Evolutionary conservation across 2,797 vertebrate species (phyloP), one percentile per base, ranked within the genome.

Genomic region (Mormyrus hasselquistii): DNA sequence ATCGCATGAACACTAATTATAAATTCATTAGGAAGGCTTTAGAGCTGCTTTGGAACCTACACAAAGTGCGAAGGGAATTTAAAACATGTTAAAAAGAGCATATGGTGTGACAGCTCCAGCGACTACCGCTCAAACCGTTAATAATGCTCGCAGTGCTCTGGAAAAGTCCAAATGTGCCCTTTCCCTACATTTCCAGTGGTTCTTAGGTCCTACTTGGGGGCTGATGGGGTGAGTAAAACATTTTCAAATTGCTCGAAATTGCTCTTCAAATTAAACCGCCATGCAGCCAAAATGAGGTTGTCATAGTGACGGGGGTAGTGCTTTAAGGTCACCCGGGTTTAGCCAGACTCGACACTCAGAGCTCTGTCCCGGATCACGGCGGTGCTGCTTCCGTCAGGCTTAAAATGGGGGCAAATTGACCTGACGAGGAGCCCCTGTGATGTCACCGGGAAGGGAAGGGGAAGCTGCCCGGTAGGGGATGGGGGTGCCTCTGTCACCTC

Each of bases 1-100:
- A 91, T 91, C 89, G 90, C 88, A 92, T 88, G 90, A 91, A 91
- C 89, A 90, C 89, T 90, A 91, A 92, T 91, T 91, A 90, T 89
- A 62, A 89, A 89, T 91, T 92, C 91, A 90, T 91, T 93, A 90
- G 49, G 83, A 69, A 50, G 53, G 85, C n/a, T 89, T 89, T 87
- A 7, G 52, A 59, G 69, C 38, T n/a, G 87, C 44, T 69, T 76
- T 62, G 59, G 65, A 57, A 59, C 22, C 76, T 16, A 79, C 25
- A 9, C 65, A 59, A 87, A 62, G 52, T 79, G 69, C 84, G 73
- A 8, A 9, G 62, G 16, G 38, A 76, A 49, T 89, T 89, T 89
- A 55, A 57, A 53, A 50, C 34, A 82, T n/a, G 41, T 50, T 44
- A 59, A 38, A 49, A 47, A 19, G 88, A 44, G 12, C 38, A 22